Base-by-base conservation (phyloP, 2,888 invertebrate genomes). In the Melinaea menophilus region DNA sequence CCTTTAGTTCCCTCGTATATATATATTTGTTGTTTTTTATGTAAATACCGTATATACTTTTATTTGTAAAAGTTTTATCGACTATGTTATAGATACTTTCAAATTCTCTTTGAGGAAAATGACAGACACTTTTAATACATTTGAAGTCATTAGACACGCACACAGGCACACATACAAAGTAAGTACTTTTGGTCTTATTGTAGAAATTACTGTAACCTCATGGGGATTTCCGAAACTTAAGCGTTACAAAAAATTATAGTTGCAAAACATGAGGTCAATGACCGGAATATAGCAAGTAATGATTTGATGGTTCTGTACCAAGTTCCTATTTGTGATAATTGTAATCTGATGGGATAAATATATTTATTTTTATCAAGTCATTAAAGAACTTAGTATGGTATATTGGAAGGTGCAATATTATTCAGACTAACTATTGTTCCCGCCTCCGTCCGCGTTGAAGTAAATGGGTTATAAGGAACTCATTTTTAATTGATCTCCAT, bases 201-300 rank as follows among this genome's bases (percentile, higher is more conserved):
- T 64, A 67, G 67, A 71, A 71, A 69, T 69, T 68, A 71, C 71
- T 70, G 63, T 66, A 77, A 72, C 73, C 73, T 75, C 75, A 74
- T 72, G 74, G 85, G 86, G 73, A 80, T 80, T 84, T 73, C 85
- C 85, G 75, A 80, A 82, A 76, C 68, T 63, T 64, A 64, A 65
- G 59, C 62, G 70, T 63, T 62, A 69, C 79, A 85, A 86, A 85
- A 85, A 82, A 73, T 69, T 54, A 70, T 75, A 65, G 77, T 74
- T 69, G 74, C 71, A 71, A 70, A 69, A 72, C 65, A 68, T 61
- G 76, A 81, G 83, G 81, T 85, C 84, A 75, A 76, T 72, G 83
- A 69, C 77, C 80, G 34, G 22, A 54, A 31, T 34, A 13, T 57
- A 55, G 35, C 63, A 58, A 58, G 66, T 41, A 55, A 56, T 68